Percentiles rank a stretch among this genome's conserved stretches.
These are phyloP conservation scores for Galeopterus variegatus DNA, from an alignment of 2,113 vertebrate genomes.

Conservation along the genomic window DNA sequence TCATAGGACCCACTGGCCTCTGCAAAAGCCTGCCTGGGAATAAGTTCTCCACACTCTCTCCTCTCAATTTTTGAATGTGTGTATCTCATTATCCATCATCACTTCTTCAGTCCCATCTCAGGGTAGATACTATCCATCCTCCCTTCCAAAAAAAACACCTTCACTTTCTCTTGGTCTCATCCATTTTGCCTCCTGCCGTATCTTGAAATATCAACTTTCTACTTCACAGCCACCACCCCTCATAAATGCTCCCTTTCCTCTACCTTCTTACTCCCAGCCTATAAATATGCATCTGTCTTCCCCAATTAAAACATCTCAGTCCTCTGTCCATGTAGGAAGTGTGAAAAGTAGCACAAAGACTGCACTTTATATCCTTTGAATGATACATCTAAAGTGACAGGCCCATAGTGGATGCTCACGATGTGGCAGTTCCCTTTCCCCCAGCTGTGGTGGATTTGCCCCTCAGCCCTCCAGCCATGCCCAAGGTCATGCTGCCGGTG, in stretches of 20 bases:
- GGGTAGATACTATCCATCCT: neutral
- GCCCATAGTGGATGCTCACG: neutral
- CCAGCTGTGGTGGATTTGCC: no score
- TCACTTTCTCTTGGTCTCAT: neutral
- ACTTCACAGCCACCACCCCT: no score
- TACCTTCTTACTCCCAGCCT: neutral
- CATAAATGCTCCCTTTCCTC: neutral
- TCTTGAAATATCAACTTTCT: constrained; percentile 16
- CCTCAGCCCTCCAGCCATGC: neutral
- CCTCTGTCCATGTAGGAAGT: neutral
- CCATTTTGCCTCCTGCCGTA: neutral
- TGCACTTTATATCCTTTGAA: neutral
- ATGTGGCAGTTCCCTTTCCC: neutral
- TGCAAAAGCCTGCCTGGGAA: neutral
- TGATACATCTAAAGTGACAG: neutral
- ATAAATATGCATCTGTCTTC: neutral
- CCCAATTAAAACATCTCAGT: neutral
- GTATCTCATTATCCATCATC: neutral
- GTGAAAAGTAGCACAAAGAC: neutral
- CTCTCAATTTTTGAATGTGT: neutral
- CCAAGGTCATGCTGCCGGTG: neutral
- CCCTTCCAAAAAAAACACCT: neutral
- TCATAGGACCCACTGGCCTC: neutral
- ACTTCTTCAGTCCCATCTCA: neutral
- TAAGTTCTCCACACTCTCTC: neutral